These are phyloP conservation scores for Drosophila histrio DNA, from an alignment of 2,888 invertebrate genomes.

Conservation along the genomic window DNA sequence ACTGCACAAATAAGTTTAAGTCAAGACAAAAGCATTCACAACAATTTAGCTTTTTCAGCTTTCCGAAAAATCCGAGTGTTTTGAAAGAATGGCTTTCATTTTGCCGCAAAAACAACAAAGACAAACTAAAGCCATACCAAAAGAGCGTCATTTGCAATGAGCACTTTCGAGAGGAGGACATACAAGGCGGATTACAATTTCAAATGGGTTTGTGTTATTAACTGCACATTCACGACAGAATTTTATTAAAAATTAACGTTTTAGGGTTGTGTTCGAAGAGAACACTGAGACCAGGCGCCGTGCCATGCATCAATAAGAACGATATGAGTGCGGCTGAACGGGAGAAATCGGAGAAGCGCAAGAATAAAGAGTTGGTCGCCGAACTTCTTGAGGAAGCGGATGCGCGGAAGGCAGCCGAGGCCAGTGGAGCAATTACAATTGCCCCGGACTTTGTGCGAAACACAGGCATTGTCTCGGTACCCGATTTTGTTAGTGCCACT, in stretches of 20 bases:
- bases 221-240: neutral
- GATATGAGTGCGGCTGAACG: slow-evolving; percentile 39
- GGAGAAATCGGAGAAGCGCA: slow-evolving; percentile 45
- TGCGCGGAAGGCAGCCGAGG: slow-evolving; percentile 38
- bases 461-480: slow-evolving; percentile 45
- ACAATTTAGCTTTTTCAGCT: slow-evolving; percentile 56
- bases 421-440: slow-evolving; percentile 24
- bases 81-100: slow-evolving; percentile 51
- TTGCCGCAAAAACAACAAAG: slow-evolving; percentile 49
- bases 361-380: slow-evolving; percentile 52
- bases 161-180: slow-evolving; percentile 61
- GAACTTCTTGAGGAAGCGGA: slow-evolving; percentile 58
- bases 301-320: slow-evolving; percentile 61
- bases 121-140: slow-evolving; percentile 19
- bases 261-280: slow-evolving; percentile 61
- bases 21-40: slow-evolving; percentile 44
- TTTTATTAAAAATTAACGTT: neutral
- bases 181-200: slow-evolving; percentile 59
- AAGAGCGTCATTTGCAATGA: slow-evolving; percentile 62
- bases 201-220: slow-evolving; percentile 55
- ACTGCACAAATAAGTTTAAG: slow-evolving; percentile 56
- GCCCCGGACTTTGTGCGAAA: slow-evolving; percentile 39
- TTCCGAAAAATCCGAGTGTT: slow-evolving; percentile 47
- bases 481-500: slow-evolving; percentile 43
- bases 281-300: slow-evolving; percentile 53